Base-by-base conservation (phyloP, 2,113 vertebrate species). In the Malurus cyaneus region DNA sequence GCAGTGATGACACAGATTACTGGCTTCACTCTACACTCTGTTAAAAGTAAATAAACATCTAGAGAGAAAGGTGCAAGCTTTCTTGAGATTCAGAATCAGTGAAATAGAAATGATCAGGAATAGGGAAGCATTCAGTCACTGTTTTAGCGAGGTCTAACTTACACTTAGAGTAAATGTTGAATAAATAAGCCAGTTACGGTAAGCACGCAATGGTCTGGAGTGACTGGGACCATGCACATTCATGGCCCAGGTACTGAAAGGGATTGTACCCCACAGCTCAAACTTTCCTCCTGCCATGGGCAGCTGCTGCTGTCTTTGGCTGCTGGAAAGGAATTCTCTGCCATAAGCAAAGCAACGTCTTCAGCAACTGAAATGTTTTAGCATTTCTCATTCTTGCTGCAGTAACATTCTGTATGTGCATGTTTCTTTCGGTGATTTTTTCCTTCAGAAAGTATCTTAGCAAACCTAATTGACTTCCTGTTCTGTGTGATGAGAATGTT, bases 221-320 rank as follows among this genome's bases (percentile, higher is more conserved):
- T 4, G 12, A 49, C 16, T 7, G 20, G 49, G 49, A 49, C 67
- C n/a, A 3, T 4, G 29, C 36, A 34, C 19, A 21, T 20, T 52
- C 50, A 14, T 2, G 4, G 50, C 46, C 31, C 1, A 1, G 2
- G 1, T 26, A 39, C 29, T 12, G 6, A 59, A 57, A 24, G 14
- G 24, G 47, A n/a, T 41, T 18, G 7, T 23, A 21, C 23, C 17
- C 25, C 44, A 23, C 31, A 28, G 25, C 3, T 23, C 17, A 65
- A 62, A 23, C 11, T 79, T 78, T 56, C 56, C 71, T 56, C 42
- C 41, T 50, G 21, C 61, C 65, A 42, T 1, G 19, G 14, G 25
- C 34, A 66, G 32, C 49, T 53, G n/a, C 7, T 76, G 49, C 39
- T 60, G 53, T 5, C 50, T 86, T 57, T 61, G 49, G 61, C 42